Evolutionary conservation across 2,888 invertebrate species (phyloP).

Genomic region (Clostera curtula): DNA sequence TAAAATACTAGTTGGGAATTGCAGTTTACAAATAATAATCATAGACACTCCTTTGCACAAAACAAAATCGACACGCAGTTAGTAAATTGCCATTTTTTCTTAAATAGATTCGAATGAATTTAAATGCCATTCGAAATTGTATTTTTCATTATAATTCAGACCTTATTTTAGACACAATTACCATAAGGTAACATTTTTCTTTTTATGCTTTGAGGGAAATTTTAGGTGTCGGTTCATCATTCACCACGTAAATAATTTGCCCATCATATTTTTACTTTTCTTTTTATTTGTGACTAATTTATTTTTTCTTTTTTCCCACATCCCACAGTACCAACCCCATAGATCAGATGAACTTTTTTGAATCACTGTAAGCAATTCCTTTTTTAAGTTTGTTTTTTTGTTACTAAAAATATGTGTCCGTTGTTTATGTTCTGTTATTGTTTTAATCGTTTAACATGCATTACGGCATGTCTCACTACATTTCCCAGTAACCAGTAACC

Average conservation of each 20-base stretch:
- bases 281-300: conserved; percentile 46
- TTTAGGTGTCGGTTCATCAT: conserved; percentile 32
- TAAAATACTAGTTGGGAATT: too few relatives aligned
- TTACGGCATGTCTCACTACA: not conserved
- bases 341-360: conserved; percentile 75
- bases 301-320: conserved; percentile 43
- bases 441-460: not conserved
- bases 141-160: too few relatives aligned
- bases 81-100: too few relatives aligned
- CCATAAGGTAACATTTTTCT: too few relatives aligned
- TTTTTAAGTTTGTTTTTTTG: conserved; percentile 22
- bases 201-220: too few relatives aligned
- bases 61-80: too few relatives aligned
- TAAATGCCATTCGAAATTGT: too few relatives aligned
- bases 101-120: too few relatives aligned
- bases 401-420: conserved; percentile 12
- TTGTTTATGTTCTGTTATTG: conserved; percentile 17
- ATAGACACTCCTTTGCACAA: too few relatives aligned
- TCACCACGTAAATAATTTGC: conserved; percentile 22
- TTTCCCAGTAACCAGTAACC: too few relatives aligned
- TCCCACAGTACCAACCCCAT: conserved; percentile 70
- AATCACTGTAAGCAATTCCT: conserved; percentile 68
- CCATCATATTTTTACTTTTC: conserved; percentile 13
- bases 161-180: too few relatives aligned
- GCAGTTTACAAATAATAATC: too few relatives aligned